Evolutionary conservation across 2,888 invertebrate species (phyloP), one percentile per base, ranked within the genome.

Genomic region (Linnaemya tessellans): DNA sequence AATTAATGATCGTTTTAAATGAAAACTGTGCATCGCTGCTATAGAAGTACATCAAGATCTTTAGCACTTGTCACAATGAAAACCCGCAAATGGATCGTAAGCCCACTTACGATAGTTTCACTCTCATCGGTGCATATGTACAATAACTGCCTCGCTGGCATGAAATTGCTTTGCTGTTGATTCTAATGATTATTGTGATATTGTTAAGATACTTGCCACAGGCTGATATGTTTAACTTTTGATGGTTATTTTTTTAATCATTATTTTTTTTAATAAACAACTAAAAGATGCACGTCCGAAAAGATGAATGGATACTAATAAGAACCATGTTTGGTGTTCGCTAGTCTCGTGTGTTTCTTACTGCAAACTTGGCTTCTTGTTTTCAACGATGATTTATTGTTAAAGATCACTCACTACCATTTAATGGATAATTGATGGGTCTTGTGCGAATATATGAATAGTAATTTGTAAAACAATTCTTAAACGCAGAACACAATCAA

Each of bases 351-450:
- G 20, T 22, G 4, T 35, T 60, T 60, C 4, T 43, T 5, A 22
- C 5, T 18, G 9, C 11, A 25, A 41, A 30, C 35, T 58, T 46
- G 60, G 70, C 75, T 80, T 80, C 80, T 84, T 80, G 75, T 65
- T 60, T 43, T 64, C 1, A 43, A 60, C 60, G 60, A 74, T 80
- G 80, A 80, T 80, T 80, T 75, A 84, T 84, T 20, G 75, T 70
- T 70, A 62, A 70, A 80, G 80, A 84, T 75, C 84, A 64, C 46
- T 75, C 84, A 64, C 46, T 65, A 75, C 70, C 70, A 84, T 70
- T 84, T 84, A 70, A 75, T 80, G 49, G 80, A 62, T 80, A 80
- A 84, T 80, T 80, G 74, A 84, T 80, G 56, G 74, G 64, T 70
- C 74, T 73, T 62, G 70, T 49, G 80, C 25, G 49, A 49, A 58